A percentile compares a stretch with the other conserved stretches of the same genome.
Evolutionary conservation across 2,888 invertebrate genomes (phyloP).

Genomic region (Lithophane socia): DNA sequence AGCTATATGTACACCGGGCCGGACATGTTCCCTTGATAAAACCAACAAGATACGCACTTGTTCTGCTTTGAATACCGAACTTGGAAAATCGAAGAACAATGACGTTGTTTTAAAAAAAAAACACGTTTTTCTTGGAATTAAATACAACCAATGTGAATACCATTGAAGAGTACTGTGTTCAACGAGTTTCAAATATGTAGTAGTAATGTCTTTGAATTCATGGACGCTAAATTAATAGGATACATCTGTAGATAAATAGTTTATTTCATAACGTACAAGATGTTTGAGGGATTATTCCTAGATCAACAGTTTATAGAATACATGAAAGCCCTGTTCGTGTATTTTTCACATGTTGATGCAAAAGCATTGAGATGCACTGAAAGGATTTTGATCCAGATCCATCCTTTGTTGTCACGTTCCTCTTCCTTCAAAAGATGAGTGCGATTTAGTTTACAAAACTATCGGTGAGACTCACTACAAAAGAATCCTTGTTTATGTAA

Average conservation of each 20-base stretch:
- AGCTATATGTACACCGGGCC: not conserved
- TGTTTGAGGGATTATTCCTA: conserved; percentile 30
- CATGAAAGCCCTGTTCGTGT: conserved; percentile 5
- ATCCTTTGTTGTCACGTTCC: conserved; percentile 46
- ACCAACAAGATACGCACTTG: conserved; percentile 1
- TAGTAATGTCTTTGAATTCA: not conserved
- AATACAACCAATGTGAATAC: not conserved
- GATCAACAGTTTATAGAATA: not conserved
- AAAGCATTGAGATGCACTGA: conserved; percentile 45
- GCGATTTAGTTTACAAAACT: conserved; percentile 49
- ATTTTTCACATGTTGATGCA: conserved; percentile 21
- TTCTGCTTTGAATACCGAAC: not conserved
- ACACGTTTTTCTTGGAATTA: too few relatives aligned
- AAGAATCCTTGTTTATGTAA: not conserved
- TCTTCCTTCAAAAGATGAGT: conserved; percentile 39
- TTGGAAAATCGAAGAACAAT: not conserved
- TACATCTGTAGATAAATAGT: not conserved
- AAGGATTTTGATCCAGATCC: conserved; percentile 48
- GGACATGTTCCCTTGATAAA: conserved; percentile 32
- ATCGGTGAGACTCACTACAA: conserved; percentile 9
- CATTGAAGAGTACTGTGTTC: not conserved
- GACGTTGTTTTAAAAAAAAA: not conserved
- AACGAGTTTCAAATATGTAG: not conserved
- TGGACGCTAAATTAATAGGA: not conserved
- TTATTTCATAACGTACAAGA: conserved; percentile 1